These are phyloP conservation scores for Villa cingulata DNA, from an alignment of 2,888 invertebrate species.

Conservation along the genomic window DNA sequence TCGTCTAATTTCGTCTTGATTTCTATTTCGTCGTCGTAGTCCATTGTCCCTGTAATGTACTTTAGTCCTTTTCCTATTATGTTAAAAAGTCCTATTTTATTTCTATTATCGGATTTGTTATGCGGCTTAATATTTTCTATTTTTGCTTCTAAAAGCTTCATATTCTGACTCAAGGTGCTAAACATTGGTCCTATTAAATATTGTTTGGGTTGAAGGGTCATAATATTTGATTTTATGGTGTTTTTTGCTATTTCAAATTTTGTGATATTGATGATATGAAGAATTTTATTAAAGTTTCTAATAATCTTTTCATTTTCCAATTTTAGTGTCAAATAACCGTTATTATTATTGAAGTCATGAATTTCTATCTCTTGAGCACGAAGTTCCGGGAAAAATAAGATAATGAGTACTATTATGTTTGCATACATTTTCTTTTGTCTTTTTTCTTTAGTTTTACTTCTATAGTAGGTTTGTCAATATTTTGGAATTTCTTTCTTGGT, in stretches of 20 bases:
- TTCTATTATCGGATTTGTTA: neutral
- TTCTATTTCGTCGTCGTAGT: slow-evolving; percentile 12
- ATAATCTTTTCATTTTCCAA: slow-evolving; percentile 8
- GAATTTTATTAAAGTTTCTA: slow-evolving; percentile 9
- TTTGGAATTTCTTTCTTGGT: neutral
- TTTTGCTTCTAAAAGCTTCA: slow-evolving; percentile 7
- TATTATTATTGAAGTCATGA: slow-evolving; percentile 12
- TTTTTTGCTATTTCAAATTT: slow-evolving; percentile 6
- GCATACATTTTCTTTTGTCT: slow-evolving; percentile 7
- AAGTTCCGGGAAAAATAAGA: neutral
- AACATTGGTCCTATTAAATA: slow-evolving; percentile 1
- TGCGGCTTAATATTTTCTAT: neutral
- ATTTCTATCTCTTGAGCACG: neutral
- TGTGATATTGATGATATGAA: slow-evolving; percentile 12
- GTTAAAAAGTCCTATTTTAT: slow-evolving; percentile 11
- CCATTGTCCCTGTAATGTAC: slow-evolving; percentile 13
- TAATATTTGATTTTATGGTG: slow-evolving; percentile 8
- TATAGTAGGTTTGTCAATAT: too few relatives aligned
- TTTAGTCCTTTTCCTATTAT: slow-evolving; percentile 12
- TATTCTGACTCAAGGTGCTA: slow-evolving; percentile 9
- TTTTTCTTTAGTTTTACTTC: neutral
- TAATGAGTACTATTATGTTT: slow-evolving; percentile 1
- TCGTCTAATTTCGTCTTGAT: slow-evolving; percentile 2
- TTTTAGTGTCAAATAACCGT: slow-evolving; percentile 10
- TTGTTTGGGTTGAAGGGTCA: slow-evolving; percentile 1